Evolutionary conservation across 2,113 vertebrate genomes (phyloP), one percentile per base, ranked within the genome.

Genomic region (Gallinago paraguaiae): DNA sequence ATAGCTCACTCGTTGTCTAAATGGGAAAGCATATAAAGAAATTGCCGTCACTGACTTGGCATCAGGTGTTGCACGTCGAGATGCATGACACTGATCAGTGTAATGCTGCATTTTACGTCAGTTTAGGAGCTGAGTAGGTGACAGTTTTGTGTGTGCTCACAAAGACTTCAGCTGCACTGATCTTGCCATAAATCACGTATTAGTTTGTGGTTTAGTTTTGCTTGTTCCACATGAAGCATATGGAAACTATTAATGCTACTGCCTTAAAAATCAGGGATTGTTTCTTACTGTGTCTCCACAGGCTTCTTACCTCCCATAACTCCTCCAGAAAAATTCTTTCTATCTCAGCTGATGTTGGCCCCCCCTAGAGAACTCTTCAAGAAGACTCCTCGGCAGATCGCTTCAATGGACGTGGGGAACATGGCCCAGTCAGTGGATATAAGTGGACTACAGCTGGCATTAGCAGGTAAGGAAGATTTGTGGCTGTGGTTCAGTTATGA

Each of bases 291-390:
- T 92, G 28, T 96, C 23, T 72, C 83, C 25, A 20, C 97, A 99
- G 99, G 99, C 41, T 99, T 99, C 97, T 98, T 99, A 35, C 99
- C 99, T 23, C 99, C 99, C 74, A 99, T 99, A 98, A 99, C 99
- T 19, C 98, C 99, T 80, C 98, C 99, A 12, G 99, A 99, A 97
- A 99, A 99, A 95, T 99, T 99, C 97, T 99, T 99, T 80, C 98
- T 99, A 67, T 99, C 99, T 30, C 99, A 99, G 71, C 98, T 99
- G 82, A 99, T 99, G 99, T 84, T 99, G 96, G 99, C 99, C 12
- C 99, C 99, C 10, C 99, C 99, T 37, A 98, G 99, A 75, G 99
- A 99, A 22, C 98, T 99, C 39, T 99, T 99, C 97, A 99, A 99
- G 98, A 99, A 99, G 97, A 99, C 99, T 3, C 99, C 99, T 28